Evolutionary conservation across 2,888 invertebrate species (phyloP), one percentile per base, ranked within the genome.

Genomic region (Lasioglossum lativentre): DNA sequence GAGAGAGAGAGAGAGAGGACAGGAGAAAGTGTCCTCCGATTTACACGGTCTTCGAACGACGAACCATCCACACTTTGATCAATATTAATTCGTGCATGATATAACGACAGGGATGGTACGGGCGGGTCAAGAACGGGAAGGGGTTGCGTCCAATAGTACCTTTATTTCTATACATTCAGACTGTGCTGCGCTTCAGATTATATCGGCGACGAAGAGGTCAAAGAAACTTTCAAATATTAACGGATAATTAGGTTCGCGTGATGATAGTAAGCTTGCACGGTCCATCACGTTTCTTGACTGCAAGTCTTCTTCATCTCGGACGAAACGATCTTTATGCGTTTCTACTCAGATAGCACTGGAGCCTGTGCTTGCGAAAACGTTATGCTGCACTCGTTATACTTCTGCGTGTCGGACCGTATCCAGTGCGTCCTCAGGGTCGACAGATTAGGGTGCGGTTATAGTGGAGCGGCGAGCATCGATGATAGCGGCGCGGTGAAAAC

Each of bases 341-440:
- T 14, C 42, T 42, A 14, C 42, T 42, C 42, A 4, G 1, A 47
- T 78, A 83, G 2, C 47, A 59, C 0, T 23, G 45, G 34, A 52
- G 34, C 38, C n/a, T 85, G 16, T 87, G 86, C 5, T 75, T 87
- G 4, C 73, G 73, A 27, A 91, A 75, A 38, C 86, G 74, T 84
- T 10, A 86, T 87, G 10, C 78, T 88, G 74, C 90, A 90, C 4
- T 78, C 66, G 2, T 80, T 63, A 40, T 90, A 90, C 2, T 81
- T 88, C n/a, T 86, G 80, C 0, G 82, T 90, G 74, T 92, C 93
- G 66, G 87, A 86, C 80, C 85, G 89, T 30, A 86, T 75, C n/a
- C n/a, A n/a, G 72, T 93, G 92, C 23, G 88, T 86, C 23, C 63
- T 86, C 42, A 92, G 72, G 12, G 86, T 86, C 6, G 80, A 86